Evolutionary conservation across 2,888 invertebrate genomes (phyloP).

Genomic region (Lagria hirta): DNA sequence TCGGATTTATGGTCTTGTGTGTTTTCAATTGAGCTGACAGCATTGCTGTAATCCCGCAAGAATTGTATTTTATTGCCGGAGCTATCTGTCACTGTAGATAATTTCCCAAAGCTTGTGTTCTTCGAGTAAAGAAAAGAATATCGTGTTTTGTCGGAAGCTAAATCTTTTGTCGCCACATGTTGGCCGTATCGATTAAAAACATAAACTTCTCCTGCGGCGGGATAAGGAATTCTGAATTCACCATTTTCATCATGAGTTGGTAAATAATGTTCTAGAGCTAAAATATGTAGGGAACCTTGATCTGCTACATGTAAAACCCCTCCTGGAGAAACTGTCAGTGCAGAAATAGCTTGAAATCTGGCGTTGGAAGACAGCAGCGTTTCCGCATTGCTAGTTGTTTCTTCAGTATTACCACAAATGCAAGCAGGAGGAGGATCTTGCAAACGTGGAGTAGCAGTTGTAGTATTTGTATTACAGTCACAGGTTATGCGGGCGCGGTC

Average conservation of each 20-base stretch:
- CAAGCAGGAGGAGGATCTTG: slow-evolving; percentile 48
- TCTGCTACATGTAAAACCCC: slow-evolving; percentile 96
- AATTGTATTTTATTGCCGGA: slow-evolving; percentile 92
- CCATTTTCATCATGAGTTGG: slow-evolving; percentile 86
- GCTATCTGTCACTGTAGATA: slow-evolving; percentile 91
- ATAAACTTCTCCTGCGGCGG: slow-evolving; percentile 90
- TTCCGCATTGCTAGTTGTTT: slow-evolving; percentile 77
- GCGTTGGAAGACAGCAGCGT: slow-evolving; percentile 88
- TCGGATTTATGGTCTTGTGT: slow-evolving; percentile 92
- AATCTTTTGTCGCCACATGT: slow-evolving; percentile 91
- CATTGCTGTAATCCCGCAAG: slow-evolving; percentile 86
- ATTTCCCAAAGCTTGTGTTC: slow-evolving; percentile 91
- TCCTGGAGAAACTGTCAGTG: slow-evolving; percentile 91
- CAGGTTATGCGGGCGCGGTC: slow-evolving; percentile 58
- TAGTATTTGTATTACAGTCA: slow-evolving; percentile 61
- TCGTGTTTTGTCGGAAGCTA: slow-evolving; percentile 91
- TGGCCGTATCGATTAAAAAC: slow-evolving; percentile 92
- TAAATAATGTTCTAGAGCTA: slow-evolving; percentile 83
- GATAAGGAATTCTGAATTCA: slow-evolving; percentile 91
- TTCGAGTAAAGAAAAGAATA: slow-evolving; percentile 97
- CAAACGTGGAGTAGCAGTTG: slow-evolving; percentile 56
- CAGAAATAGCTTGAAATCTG: slow-evolving; percentile 78
- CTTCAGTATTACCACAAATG: slow-evolving; percentile 50
- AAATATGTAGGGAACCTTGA: slow-evolving; percentile 83
- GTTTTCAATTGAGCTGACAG: slow-evolving; percentile 92